Conservation (phyloP, 2,888 invertebrate genomes). For the Scaptomyza caliginosa region DNA sequence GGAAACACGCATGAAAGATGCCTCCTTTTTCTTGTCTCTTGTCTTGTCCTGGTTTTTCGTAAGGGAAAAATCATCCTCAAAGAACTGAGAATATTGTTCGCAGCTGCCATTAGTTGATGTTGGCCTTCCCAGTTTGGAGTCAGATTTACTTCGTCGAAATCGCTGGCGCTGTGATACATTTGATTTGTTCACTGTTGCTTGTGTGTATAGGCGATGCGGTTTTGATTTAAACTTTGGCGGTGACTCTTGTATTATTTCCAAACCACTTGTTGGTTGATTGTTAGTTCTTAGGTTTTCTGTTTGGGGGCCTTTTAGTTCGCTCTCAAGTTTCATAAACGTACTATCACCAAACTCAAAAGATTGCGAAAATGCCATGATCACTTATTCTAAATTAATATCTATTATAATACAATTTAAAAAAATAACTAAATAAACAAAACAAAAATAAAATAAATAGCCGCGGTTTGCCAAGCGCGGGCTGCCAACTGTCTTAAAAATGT, state of each 20-base stretch:
- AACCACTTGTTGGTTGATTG: conserved; percentile 17
- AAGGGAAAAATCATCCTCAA: conserved; percentile 77
- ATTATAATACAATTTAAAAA: conserved; percentile 13
- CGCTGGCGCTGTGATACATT: conserved; percentile 27
- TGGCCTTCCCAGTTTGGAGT: conserved; percentile 29
- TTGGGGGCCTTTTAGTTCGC: conserved; percentile 60
- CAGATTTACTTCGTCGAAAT: conserved; percentile 46
- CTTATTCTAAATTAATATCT: neutral
- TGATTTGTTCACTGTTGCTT: conserved; percentile 3
- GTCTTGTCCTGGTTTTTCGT: neutral
- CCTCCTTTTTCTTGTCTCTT: conserved; percentile 14
- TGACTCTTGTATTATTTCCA: conserved; percentile 80
- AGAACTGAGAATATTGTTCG: conserved; percentile 76
- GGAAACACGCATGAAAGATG: conserved; percentile 62
- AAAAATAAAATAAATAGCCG: conserved; percentile 26
- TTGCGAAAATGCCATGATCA: conserved; percentile 82
- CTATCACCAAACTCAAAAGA: conserved; percentile 82
- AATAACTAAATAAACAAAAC: conserved; percentile 13
- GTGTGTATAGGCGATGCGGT: conserved; percentile 24
- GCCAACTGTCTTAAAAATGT: conserved; percentile 17
- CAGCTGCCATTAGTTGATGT: conserved; percentile 10
- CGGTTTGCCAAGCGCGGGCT: conserved; percentile 15
- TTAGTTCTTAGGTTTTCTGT: conserved; percentile 5
- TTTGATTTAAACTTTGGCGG: conserved; percentile 58
- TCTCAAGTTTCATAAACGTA: conserved; percentile 80